Percentiles rank a stretch among this genome's conserved stretches.
Conservation (phyloP, 2,797 vertebrate species). For the Cuculus canorus region DNA sequence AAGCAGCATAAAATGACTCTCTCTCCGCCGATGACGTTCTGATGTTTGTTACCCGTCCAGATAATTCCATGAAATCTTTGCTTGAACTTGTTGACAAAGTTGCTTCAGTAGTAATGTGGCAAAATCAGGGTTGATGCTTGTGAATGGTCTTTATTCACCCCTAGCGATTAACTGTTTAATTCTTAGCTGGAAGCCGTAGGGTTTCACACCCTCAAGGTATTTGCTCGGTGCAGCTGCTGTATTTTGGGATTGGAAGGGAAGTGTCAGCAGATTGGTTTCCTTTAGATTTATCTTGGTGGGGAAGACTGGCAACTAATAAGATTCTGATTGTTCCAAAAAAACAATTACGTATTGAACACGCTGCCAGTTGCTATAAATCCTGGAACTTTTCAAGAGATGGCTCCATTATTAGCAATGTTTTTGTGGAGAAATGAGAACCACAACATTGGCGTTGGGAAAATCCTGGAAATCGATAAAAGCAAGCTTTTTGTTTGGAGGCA, state of each 20-base stretch:
- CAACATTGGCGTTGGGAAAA: constrained; percentile 28
- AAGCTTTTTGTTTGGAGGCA: constrained; percentile 25
- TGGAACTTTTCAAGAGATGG: constrained; percentile 35
- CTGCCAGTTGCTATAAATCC: constrained; percentile 65
- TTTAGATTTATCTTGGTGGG: constrained; percentile 43
- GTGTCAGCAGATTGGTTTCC: constrained; percentile 43
- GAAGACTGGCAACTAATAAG: constrained; percentile 14
- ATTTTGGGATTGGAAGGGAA: background rate
- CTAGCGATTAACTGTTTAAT: constrained; percentile 13
- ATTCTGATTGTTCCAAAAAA: constrained; percentile 40
- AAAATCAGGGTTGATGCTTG: background rate
- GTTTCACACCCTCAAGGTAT: background rate
- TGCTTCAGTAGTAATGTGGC: constrained; percentile 16
- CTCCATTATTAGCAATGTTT: constrained; percentile 50
- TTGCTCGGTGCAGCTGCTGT: background rate
- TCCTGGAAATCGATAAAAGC: constrained; percentile 55
- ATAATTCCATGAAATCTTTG: constrained; percentile 46
- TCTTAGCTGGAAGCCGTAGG: background rate
- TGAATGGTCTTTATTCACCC: constrained; percentile 11
- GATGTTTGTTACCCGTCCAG: constrained; percentile 36
- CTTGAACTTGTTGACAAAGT: constrained; percentile 50
- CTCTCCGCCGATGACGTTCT: background rate
- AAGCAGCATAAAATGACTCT: background rate
- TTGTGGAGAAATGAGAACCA: constrained; percentile 56
- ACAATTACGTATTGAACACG: background rate